Percentiles rank a stretch among this genome's conserved stretches.
These are phyloP conservation scores for Orthonyx spaldingii DNA, from an alignment of 2,113 vertebrate genomes.

Conservation along the genomic window DNA sequence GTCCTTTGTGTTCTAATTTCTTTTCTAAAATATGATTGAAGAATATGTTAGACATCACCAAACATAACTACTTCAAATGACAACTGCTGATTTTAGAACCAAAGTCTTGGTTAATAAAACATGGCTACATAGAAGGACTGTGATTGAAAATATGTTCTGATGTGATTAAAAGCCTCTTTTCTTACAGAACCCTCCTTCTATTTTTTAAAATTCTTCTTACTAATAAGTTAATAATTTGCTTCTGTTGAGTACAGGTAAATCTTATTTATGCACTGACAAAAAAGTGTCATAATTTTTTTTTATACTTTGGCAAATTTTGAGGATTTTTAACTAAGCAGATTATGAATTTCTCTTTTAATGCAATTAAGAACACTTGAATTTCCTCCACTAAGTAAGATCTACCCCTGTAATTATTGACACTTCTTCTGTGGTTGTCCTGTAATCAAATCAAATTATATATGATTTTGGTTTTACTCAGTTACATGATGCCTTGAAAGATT, in stretches of 20 bases:
- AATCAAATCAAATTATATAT: background rate
- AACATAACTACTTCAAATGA: background rate
- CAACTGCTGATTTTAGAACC: background rate
- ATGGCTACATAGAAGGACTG: background rate
- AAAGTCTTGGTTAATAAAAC: background rate
- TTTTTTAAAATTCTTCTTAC: background rate
- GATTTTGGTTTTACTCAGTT: background rate
- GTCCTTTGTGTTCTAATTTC: background rate
- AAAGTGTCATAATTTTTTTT: background rate
- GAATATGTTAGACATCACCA: background rate
- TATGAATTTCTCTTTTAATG: background rate
- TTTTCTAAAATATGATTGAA: background rate
- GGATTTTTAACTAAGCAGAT: background rate
- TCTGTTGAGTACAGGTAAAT: background rate
- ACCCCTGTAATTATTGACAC: background rate
- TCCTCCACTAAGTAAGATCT: background rate
- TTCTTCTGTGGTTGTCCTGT: background rate
- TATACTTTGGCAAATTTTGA: background rate
- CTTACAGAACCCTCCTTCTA: rapidly evolving
- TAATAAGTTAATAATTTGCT: background rate
- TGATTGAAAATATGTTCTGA: background rate
- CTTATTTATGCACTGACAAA: background rate
- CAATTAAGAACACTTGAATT: background rate
- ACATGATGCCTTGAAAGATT: background rate
- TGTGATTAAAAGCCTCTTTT: background rate